These are phyloP conservation scores for Eilema depressum DNA, from an alignment of 2,888 invertebrate genomes.

Conservation along the genomic window DNA sequence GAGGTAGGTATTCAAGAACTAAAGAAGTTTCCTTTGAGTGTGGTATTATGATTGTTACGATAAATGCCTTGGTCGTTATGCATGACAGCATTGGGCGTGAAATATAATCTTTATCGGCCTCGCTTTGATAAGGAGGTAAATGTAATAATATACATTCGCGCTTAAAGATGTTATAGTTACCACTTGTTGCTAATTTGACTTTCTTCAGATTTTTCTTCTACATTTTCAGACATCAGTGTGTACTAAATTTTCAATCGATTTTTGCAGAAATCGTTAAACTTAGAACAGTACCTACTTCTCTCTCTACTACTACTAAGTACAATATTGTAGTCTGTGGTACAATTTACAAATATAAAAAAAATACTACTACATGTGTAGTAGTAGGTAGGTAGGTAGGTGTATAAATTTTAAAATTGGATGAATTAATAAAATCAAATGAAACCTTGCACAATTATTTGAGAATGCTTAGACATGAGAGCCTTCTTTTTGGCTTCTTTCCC, in stretches of 20 bases:
- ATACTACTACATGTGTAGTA: too few species aligned
- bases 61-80: constrained; percentile 35
- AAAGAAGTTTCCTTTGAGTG: background rate
- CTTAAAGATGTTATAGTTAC: background rate
- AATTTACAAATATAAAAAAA: background rate
- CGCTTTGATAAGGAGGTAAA: constrained; percentile 19
- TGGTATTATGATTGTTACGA: constrained; percentile 16
- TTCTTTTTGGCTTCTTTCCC: too few species aligned
- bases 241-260: background rate
- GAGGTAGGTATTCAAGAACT: background rate
- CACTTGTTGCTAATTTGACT: background rate
- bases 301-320: background rate
- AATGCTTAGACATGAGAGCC: too few species aligned
- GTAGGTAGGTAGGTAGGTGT: too few species aligned
- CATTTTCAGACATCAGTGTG: too few species aligned
- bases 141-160: constrained; percentile 11
- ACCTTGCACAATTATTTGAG: too few species aligned
- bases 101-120: constrained; percentile 45
- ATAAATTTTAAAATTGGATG: background rate
- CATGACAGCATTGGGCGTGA: constrained; percentile 37
- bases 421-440: too few species aligned
- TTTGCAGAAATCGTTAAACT: background rate
- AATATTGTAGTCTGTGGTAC: too few species aligned
- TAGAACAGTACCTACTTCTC: too few species aligned
- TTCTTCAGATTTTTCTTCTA: background rate